A percentile compares a stretch with the other conserved stretches of the same genome.
phyloP scores from a whole-genome alignment of 2,797 vertebrate species.

The Crenuchus spilurus region DNA sequence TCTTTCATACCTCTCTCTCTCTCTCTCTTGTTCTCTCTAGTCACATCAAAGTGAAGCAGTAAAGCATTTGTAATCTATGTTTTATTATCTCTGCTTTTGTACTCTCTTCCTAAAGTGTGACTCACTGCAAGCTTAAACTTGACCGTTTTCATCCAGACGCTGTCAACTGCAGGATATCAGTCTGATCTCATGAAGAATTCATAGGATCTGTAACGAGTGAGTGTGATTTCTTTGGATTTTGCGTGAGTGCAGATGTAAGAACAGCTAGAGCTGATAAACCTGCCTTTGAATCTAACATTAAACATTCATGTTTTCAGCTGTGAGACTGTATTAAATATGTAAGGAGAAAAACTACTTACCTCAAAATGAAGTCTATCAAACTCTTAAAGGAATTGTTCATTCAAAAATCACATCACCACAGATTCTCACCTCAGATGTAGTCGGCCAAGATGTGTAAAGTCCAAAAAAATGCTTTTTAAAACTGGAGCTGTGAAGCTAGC shows the following conservation, averaged over 20 bases:
- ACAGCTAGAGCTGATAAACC: neutral
- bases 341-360: neutral
- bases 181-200: neutral
- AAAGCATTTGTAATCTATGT: constrained; percentile 8
- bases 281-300: neutral
- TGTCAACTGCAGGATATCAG: neutral
- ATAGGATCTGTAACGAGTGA: neutral
- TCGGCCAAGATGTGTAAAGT: too few relatives aligned
- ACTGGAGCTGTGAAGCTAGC: too few relatives aligned
- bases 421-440: too few relatives aligned
- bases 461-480: too few relatives aligned
- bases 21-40: neutral
- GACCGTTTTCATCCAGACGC: constrained; percentile 1
- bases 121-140: neutral
- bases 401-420: too few relatives aligned
- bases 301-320: neutral
- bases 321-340: neutral
- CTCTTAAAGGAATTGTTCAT: too few relatives aligned
- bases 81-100: constrained; percentile 2
- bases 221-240: neutral
- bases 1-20: constrained; percentile 7
- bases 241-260: neutral
- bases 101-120: neutral
- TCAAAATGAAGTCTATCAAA: too few relatives aligned
- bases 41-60: neutral